These are phyloP conservation scores for Gastrophryne carolinensis DNA, from an alignment of 2,797 vertebrate genomes.

Conservation along the genomic window DNA sequence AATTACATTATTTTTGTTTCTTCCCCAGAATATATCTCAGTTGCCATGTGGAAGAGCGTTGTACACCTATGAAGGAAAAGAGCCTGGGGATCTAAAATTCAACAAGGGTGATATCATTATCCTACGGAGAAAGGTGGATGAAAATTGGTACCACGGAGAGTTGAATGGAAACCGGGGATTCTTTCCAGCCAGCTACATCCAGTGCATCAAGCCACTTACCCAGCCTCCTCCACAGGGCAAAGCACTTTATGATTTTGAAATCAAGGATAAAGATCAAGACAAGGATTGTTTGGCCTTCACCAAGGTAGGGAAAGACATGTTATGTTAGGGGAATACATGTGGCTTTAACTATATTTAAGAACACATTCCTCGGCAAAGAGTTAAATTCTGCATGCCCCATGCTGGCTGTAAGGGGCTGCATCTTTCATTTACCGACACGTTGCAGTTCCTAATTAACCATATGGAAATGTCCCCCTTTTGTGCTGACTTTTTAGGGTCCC, in stretches of 20 bases:
- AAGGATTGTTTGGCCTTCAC: conserved; percentile 96
- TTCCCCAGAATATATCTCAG: conserved; percentile 81
- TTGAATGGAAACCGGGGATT: conserved; percentile 91
- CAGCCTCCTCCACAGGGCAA: conserved; percentile 93
- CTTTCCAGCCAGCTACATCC: conserved; percentile 92
- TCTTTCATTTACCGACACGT: no score
- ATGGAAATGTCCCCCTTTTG: no score
- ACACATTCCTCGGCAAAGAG: no score
- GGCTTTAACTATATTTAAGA: no score
- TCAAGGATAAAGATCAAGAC: conserved; percentile 97
- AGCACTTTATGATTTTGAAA: conserved; percentile 96
- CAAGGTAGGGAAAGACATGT: conserved; percentile 75
- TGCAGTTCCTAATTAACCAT: no score
- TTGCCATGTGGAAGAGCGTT: conserved; percentile 93
- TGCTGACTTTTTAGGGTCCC: no score
- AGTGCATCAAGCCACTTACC: conserved; percentile 86
- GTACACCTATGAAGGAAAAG: conserved; percentile 94
- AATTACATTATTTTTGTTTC: background rate
- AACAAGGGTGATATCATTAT: conserved; percentile 95
- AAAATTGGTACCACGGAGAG: conserved; percentile 97
- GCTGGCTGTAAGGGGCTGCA: no score
- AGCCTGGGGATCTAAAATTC: conserved; percentile 93
- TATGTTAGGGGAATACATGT: no score
- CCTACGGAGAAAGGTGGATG: conserved; percentile 88
- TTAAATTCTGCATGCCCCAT: no score